phyloP scores from a whole-genome alignment of 1,140 invertebrate species.

The Anastrepha ludens region DNA sequence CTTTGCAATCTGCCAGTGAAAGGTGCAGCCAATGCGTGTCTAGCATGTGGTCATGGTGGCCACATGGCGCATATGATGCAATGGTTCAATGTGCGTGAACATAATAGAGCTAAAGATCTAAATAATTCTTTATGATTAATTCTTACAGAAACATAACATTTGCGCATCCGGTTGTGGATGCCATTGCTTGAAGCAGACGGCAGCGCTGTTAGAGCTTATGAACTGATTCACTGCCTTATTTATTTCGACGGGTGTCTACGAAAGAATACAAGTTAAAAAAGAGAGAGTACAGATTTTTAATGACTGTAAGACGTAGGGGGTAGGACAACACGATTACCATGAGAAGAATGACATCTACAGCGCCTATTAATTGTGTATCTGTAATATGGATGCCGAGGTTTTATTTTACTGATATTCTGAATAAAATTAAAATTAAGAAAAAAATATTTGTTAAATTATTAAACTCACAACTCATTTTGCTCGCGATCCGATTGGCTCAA shows the following conservation, averaged over 20 bases:
- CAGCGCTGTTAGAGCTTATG: slow-evolving; percentile 63
- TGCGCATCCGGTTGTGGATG: slow-evolving; percentile 91
- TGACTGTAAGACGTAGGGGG: too few relatives aligned
- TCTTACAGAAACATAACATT: slow-evolving; percentile 75
- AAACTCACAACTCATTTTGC: too few relatives aligned
- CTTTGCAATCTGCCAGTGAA: slow-evolving; percentile 90
- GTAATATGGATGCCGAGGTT: background rate
- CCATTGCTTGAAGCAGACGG: slow-evolving; percentile 82
- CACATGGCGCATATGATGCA: slow-evolving; percentile 87
- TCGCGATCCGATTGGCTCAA: too few relatives aligned
- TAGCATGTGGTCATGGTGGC: slow-evolving; percentile 93
- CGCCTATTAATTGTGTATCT: background rate
- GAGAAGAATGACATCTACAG: too few relatives aligned
- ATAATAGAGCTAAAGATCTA: background rate
- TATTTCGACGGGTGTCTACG: too few relatives aligned
- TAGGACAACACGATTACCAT: too few relatives aligned
- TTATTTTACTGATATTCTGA: background rate
- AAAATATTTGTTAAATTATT: too few relatives aligned
- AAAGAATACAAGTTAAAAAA: too few relatives aligned
- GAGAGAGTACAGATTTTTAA: too few relatives aligned
- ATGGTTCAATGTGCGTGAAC: slow-evolving; percentile 82
- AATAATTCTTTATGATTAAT: background rate
- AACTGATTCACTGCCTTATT: slow-evolving; percentile 58
- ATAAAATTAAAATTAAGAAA: too few relatives aligned
- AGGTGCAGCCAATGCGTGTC: slow-evolving; percentile 88